Conservation (phyloP, 1,140 invertebrate genomes). For the Dreissena polymorpha region DNA sequence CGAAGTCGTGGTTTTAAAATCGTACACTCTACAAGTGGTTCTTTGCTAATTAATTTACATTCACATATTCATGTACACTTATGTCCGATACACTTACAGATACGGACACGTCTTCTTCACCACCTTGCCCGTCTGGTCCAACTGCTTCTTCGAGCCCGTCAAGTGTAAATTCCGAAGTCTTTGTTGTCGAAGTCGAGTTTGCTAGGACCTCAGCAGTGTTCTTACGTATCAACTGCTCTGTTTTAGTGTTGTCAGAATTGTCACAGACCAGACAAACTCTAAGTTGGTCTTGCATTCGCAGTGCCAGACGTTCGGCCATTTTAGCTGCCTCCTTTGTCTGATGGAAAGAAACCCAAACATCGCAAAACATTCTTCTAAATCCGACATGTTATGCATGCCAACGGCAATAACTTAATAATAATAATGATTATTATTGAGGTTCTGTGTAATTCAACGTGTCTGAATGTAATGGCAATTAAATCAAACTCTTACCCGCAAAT, state of each 20-base stretch:
- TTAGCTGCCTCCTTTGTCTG: slow-evolving; percentile 10
- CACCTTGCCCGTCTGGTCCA: neutral
- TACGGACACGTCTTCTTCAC: slow-evolving; percentile 11
- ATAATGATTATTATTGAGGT: no score
- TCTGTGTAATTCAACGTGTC: no score
- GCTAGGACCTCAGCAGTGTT: neutral
- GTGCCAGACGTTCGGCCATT: neutral
- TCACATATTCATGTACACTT: no score
- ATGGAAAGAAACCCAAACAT: no score
- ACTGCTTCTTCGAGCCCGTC: neutral
- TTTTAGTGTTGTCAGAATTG: neutral
- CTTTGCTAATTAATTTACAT: no score
- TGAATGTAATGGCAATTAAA: no score
- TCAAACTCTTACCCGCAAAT: no score
- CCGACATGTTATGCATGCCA: no score
- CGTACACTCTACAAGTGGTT: no score
- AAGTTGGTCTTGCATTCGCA: neutral
- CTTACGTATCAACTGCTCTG: neutral
- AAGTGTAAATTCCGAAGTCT: slow-evolving; percentile 10
- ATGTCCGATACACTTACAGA: slow-evolving; percentile 19
- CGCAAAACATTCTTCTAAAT: no score
- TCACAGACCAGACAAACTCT: slow-evolving; percentile 12
- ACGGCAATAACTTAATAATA: no score
- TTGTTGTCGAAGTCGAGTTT: neutral
- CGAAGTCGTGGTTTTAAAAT: no score